These are phyloP conservation scores for Calycopis cecrops DNA, from an alignment of 1,140 invertebrate genomes.

Conservation along the genomic window DNA sequence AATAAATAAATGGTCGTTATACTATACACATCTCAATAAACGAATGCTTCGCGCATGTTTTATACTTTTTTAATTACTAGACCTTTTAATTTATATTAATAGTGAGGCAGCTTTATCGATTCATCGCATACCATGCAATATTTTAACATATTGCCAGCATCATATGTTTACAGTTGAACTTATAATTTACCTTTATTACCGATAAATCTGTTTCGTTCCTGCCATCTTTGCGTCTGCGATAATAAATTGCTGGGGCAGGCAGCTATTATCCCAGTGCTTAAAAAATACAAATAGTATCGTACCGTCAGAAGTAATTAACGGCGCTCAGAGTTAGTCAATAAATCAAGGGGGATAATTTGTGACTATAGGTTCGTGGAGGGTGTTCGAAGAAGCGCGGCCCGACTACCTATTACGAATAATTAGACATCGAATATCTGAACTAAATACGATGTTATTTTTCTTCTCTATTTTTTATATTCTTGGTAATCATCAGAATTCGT, in stretches of 20 bases:
- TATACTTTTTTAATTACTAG: no score
- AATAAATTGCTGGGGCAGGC: constrained; percentile 38
- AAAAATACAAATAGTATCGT: constrained; percentile 45
- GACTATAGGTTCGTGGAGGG: constrained; percentile 7
- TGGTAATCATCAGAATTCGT: no score
- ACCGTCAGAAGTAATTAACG: constrained; percentile 38
- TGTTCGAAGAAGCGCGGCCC: constrained; percentile 11
- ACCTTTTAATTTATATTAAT: no score
- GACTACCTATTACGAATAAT: constrained; percentile 1
- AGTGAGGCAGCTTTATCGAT: background rate
- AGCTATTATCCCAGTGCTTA: constrained; percentile 36
- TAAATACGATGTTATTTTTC: background rate
- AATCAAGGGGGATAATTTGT: constrained; percentile 27
- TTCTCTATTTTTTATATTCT: no score
- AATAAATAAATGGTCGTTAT: no score
- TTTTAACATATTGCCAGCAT: constrained; percentile 9
- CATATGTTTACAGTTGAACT: constrained; percentile 17
- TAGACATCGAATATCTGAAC: constrained; percentile 1
- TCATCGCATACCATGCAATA: constrained; percentile 5
- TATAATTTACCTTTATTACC: constrained; percentile 30
- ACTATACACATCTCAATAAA: no score
- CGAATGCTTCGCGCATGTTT: no score
- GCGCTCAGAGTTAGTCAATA: constrained; percentile 39
- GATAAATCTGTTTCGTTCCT: constrained; percentile 34
- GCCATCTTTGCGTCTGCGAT: constrained; percentile 29